Evolutionary conservation across 2,888 invertebrate genomes (phyloP), one percentile per base, ranked within the genome.

Genomic region (Polydrusus cervinus): DNA sequence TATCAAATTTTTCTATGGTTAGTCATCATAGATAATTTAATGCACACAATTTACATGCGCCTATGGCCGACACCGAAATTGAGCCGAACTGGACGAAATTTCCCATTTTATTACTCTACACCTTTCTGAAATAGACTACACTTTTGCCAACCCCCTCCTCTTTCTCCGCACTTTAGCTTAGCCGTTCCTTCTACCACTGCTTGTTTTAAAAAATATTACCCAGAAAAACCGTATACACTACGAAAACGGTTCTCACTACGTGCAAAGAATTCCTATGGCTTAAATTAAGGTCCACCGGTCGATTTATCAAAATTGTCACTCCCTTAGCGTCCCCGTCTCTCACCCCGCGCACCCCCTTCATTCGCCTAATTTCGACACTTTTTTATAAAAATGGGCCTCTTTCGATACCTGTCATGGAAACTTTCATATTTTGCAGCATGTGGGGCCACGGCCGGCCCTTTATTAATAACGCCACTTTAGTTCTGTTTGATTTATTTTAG

Each of bases 241-340:
- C 71, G 70, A 75, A 34, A 75, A 70, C 71, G 66, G 71, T 64
- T 75, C 45, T 45, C 14, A 61, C 62, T 71, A 75, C 75, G 71
- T 75, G 75, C 71, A 30, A 61, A 25, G 71, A 71, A 75, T 75
- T 47, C 49, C 51, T 53, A 71, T 62, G 67, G 43, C 62, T 38
- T 61, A 9, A 67, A 45, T 49, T 67, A 66, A 74, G 69, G 73
- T 76, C 73, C 45, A 34, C 68, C 8, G 3, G 68, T 76, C 78
- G 75, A 71, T 77, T 77, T 77, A 77, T 77, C 77, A 76, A 76
- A 76, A 76, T 80, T 77, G 78, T 79, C 80, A 81, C 66, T 73
- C 70, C 73, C 51, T 43, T 34, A 55, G 14, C 53, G 11, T 43
- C 20, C 25, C 51, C 40, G 65, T 14, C 5, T 9, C 13, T 45